Conservation (phyloP, 2,797 vertebrate genomes). For the Muraenolepis orangiensis region DNA sequence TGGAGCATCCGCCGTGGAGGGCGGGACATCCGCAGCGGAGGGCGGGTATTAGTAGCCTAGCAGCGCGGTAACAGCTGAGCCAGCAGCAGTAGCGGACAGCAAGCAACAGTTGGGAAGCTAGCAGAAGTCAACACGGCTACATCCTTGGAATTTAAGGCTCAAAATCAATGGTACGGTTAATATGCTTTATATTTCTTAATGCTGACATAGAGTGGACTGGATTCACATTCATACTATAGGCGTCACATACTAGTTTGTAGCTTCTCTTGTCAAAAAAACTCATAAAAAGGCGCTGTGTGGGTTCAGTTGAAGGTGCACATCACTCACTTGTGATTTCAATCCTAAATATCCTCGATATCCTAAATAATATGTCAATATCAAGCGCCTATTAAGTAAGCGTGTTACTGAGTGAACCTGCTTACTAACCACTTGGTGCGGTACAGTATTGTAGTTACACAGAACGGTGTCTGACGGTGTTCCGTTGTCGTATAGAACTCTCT, state of each 20-base stretch:
- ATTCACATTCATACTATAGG: too few species aligned
- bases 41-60: too few species aligned
- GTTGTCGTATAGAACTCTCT: too few species aligned
- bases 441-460: too few species aligned
- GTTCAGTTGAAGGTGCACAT: background rate
- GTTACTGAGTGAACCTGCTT: conserved; percentile 4
- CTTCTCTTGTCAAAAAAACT: background rate
- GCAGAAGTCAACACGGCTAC: background rate
- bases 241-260: background rate
- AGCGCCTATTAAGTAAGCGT: too few species aligned
- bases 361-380: background rate
- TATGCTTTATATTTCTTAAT: background rate
- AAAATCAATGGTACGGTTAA: background rate
- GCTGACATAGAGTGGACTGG: too few species aligned
- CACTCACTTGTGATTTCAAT: background rate
- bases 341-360: too few species aligned
- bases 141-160: background rate
- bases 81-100: background rate
- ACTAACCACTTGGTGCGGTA: too few species aligned
- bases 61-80: too few species aligned
- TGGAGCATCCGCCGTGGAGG: too few species aligned
- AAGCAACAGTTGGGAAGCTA: background rate
- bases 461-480: too few species aligned
- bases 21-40: too few species aligned
- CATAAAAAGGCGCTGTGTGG: background rate